Evolutionary conservation across 37 sponge, comb jelly and placozoan genomes (phyloP).

Genomic region (Chondrosia reniformis): DNA sequence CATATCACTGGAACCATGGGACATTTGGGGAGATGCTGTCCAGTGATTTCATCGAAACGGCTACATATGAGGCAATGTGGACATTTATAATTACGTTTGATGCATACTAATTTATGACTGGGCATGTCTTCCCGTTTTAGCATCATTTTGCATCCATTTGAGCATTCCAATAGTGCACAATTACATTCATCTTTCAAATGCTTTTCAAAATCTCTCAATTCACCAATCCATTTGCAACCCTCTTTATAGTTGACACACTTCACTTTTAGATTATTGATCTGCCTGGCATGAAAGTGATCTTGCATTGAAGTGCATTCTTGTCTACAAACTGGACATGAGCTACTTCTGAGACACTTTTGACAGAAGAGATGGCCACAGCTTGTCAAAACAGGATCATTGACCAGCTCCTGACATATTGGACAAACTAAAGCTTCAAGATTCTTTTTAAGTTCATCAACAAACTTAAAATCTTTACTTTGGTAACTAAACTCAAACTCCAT

Average conservation of each 20-base stretch:
- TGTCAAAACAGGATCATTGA: slow-evolving; percentile 1
- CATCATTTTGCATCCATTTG: no score
- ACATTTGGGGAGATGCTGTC: no score
- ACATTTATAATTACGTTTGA: no score
- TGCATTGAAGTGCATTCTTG: slow-evolving; percentile 5
- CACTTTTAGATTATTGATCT: slow-evolving; percentile 4
- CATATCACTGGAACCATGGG: background rate
- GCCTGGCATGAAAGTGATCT: slow-evolving; percentile 8
- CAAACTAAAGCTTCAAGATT: slow-evolving; percentile 12
- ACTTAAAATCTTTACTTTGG: background rate
- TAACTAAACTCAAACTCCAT: background rate
- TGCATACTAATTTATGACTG: no score
- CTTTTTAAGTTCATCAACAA: slow-evolving; percentile 12
- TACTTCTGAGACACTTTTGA: background rate
- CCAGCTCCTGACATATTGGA: slow-evolving; percentile 9
- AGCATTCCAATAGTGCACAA: no score
- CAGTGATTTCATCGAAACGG: no score
- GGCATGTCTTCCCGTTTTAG: no score
- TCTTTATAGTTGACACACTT: background rate
- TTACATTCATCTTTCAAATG: no score
- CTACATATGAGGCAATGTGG: no score
- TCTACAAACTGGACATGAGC: slow-evolving; percentile 6
- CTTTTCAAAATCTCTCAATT: background rate
- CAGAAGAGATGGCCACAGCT: slow-evolving; percentile 19
- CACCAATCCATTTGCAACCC: slow-evolving; percentile 15